Base-by-base conservation (phyloP, 30 jellyfish, hydroid and myxozoan genomes). In the Chrysaora quinquecirrha region DNA sequence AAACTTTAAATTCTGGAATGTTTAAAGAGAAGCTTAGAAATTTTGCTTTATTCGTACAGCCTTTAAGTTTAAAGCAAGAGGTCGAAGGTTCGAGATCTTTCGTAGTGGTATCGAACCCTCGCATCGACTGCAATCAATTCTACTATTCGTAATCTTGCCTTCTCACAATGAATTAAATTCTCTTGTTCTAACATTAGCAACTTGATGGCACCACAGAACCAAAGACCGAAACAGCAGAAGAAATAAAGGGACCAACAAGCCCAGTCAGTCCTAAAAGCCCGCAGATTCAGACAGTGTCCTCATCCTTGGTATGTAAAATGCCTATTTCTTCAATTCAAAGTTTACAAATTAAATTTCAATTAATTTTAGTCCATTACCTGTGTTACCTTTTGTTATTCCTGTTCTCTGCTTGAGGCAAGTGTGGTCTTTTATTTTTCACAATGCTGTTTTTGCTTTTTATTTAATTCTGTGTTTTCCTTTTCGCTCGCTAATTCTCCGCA, bases 231-330 rank as follows among this genome's bases (percentile, higher is more conserved):
- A n/a, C n/a, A n/a, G n/a, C n/a, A n/a, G n/a, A n/a, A n/a, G n/a
- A n/a, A n/a, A n/a, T n/a, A n/a, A n/a, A n/a, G n/a, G n/a, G n/a
- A 22, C 80, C 85, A 32, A 67, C 34, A 24, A 67, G 83, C 25
- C 90, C 90, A 11, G 66, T 33, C 4, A 70, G 85, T 62, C 92
- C 92, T 1, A 82, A 31, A 43, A 82, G 84, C 28, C 92, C 92
- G n/a, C 50, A 22, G 25, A 62, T 78, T 32, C 71, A 61, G 64
- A 82, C 92, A 19, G 79, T 82, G 35, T 66, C 92, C 3, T 82
- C 92, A 52, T 82, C 92, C 12, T 61, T 82, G 92, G 92, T 82
- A 82, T 50, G 92, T 67, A 6, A 0, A 14, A 38, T 38, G 54
- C 54, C 14, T 14, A 38, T 38, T 38, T 38, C 14, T 38, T n/a